Conservation (phyloP, 2,888 invertebrate genomes). For the Hermodice carunculata region DNA sequence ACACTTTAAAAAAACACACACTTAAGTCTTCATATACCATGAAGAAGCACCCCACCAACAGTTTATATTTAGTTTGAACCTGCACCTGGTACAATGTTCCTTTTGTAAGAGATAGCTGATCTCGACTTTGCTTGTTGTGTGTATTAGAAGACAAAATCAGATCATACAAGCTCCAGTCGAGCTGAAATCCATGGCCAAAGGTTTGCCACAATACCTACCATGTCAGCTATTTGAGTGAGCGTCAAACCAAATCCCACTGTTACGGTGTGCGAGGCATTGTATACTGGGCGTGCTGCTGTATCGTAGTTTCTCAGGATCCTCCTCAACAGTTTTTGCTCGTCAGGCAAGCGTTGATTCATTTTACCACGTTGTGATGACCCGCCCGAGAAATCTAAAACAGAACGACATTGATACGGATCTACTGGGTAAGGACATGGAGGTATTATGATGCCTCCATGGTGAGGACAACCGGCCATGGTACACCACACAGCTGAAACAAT, state of each 20-base stretch:
- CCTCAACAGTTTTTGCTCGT: slow-evolving; percentile 65
- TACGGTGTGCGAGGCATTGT: slow-evolving; percentile 65
- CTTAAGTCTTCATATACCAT: not conserved
- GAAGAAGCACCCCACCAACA: not conserved
- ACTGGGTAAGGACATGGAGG: no score
- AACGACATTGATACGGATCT: no score
- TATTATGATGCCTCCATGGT: no score
- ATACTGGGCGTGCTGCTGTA: slow-evolving; percentile 66
- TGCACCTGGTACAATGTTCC: no score
- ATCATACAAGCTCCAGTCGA: no score
- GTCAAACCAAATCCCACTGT: slow-evolving; percentile 67
- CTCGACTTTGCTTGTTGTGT: no score
- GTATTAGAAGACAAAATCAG: no score
- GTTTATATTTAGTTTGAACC: not conserved
- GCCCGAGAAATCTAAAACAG: not conserved
- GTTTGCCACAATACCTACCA: no score
- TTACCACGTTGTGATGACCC: not conserved
- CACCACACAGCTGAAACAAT: not conserved
- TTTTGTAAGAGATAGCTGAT: no score
- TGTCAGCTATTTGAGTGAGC: slow-evolving; percentile 67
- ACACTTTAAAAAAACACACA: not conserved
- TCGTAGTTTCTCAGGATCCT: slow-evolving; percentile 61
- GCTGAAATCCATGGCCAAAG: no score
- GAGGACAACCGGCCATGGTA: no score
- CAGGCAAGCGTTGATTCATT: slow-evolving; percentile 46